A percentile compares a stretch with the other conserved stretches of the same genome.
phyloP scores from a whole-genome alignment of 2,888 invertebrate species.

The Acheta domesticus region DNA sequence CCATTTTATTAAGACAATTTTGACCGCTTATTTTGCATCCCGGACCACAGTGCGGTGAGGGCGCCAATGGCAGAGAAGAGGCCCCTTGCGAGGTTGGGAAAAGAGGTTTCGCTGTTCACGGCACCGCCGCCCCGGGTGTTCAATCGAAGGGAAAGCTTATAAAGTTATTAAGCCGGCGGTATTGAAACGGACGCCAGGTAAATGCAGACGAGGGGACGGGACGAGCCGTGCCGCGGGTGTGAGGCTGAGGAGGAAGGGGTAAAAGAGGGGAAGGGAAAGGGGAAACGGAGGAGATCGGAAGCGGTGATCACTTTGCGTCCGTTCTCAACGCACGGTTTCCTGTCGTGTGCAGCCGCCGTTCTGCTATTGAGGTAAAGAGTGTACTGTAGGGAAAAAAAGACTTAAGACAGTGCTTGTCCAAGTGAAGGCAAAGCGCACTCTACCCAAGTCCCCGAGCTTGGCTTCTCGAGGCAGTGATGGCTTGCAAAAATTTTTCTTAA shows the following conservation, averaged over 20 bases:
- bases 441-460: too few relatives aligned
- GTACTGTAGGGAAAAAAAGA: neutral
- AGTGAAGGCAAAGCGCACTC: too few relatives aligned
- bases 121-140: neutral
- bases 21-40: too few relatives aligned
- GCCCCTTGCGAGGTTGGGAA: neutral
- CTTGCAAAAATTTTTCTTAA: too few relatives aligned
- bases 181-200: conserved; percentile 18
- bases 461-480: too few relatives aligned
- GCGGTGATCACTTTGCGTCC: neutral
- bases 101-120: neutral
- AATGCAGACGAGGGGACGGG: neutral
- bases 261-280: neutral
- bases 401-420: too few relatives aligned
- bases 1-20: too few relatives aligned
- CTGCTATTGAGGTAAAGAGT: neutral
- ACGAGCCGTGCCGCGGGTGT: neutral
- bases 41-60: too few relatives aligned
- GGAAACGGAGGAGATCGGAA: neutral
- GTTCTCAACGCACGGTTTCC: neutral
- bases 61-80: too few relatives aligned
- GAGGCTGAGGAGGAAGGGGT: neutral
- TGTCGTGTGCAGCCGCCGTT: neutral
- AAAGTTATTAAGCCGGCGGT: neutral
- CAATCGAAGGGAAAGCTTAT: conserved; percentile 18